These are phyloP conservation scores for Carcinoscorpius rotundicauda DNA, from an alignment of 1,140 invertebrate species.

Conservation along the genomic window DNA sequence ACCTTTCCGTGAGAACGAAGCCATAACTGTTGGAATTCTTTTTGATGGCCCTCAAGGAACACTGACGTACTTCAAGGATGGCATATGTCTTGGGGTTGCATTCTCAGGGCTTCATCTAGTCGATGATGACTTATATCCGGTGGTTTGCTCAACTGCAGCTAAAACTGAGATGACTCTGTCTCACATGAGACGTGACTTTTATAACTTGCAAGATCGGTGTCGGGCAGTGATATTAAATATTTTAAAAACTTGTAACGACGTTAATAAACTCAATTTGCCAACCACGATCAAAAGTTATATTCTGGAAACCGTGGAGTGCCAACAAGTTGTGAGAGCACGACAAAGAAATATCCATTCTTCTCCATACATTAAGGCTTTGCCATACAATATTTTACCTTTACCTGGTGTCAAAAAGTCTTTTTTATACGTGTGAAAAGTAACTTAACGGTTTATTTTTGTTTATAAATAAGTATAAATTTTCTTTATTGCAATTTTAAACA, in stretches of 20 bases:
- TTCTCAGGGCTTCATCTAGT: slow-evolving; percentile 36
- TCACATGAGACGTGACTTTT: slow-evolving; percentile 44
- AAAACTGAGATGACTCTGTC: slow-evolving; percentile 57
- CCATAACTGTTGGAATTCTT: slow-evolving; percentile 48
- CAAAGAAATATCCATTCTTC: no score
- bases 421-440: no score
- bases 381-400: no score
- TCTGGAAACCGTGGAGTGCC: no score
- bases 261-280: slow-evolving; percentile 30
- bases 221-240: slow-evolving; percentile 28
- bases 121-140: slow-evolving; percentile 49
- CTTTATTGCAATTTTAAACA: no score
- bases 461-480: no score
- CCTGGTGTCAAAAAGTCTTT: no score
- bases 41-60: slow-evolving; percentile 55
- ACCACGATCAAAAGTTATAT: slow-evolving; percentile 4
- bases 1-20: slow-evolving; percentile 53
- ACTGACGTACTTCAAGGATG: slow-evolving; percentile 58
- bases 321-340: no score
- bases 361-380: no score
- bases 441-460: no score
- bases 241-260: slow-evolving; percentile 21
- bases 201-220: slow-evolving; percentile 49
- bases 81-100: slow-evolving; percentile 46
- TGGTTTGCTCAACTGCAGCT: slow-evolving; percentile 56